phyloP scores from a whole-genome alignment of 1,140 invertebrate species.

The Adelges cooleyi region DNA sequence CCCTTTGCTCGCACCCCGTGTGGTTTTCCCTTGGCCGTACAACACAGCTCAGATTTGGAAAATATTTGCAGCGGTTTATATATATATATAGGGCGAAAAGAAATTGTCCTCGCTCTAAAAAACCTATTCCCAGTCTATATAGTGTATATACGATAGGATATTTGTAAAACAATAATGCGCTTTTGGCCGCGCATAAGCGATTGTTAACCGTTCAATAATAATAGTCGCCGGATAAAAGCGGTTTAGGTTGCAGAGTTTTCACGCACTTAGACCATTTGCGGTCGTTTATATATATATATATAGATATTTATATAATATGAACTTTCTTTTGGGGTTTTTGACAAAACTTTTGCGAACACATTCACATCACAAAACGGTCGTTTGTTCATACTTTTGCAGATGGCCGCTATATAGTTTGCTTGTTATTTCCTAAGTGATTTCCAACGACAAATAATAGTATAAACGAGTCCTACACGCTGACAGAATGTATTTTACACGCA shows the following conservation, averaged over 20 bases:
- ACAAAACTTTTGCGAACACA: background rate
- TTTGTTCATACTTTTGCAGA: too few species aligned
- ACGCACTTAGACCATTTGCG: background rate
- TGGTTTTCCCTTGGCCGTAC: background rate
- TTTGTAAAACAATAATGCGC: slow-evolving; percentile 25
- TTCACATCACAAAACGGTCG: too few species aligned
- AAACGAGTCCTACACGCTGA: too few species aligned
- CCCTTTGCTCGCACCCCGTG: too few species aligned
- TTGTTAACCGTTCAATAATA: slow-evolving; percentile 22
- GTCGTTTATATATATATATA: too few species aligned
- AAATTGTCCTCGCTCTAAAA: too few species aligned
- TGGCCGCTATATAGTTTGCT: too few species aligned
- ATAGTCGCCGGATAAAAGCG: too few species aligned
- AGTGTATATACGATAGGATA: slow-evolving; percentile 4
- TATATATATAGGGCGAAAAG: background rate
- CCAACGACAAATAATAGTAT: too few species aligned
- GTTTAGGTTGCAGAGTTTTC: too few species aligned
- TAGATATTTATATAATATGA: background rate
- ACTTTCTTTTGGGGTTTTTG: slow-evolving; percentile 6
- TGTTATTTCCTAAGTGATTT: too few species aligned
- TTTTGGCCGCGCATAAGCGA: slow-evolving; percentile 3
- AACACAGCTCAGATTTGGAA: background rate
- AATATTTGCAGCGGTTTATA: slow-evolving; percentile 18
- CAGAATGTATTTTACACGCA: too few species aligned
- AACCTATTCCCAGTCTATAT: background rate